Percentiles rank a stretch among this genome's conserved stretches.
These are phyloP conservation scores for Trissonchulus latispiculum DNA, from an alignment of 2,888 invertebrate genomes.

Conservation along the genomic window DNA sequence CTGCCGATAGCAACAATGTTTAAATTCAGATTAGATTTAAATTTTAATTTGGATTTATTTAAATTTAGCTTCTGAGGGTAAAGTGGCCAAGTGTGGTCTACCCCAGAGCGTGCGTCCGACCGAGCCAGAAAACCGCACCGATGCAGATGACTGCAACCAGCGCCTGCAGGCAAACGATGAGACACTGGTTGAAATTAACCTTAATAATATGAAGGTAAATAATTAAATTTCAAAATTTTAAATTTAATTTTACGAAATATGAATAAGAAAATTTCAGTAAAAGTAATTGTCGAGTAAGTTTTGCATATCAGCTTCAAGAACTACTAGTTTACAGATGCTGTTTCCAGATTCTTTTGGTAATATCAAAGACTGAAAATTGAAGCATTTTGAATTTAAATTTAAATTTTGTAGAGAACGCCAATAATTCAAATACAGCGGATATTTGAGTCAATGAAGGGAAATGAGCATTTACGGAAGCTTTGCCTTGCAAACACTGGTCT, in stretches of 20 bases:
- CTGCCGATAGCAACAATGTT: background rate
- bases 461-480: slow-evolving; percentile 80
- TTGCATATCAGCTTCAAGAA: too few species aligned
- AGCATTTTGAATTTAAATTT: too few species aligned
- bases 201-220: slow-evolving; percentile 99
- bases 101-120: slow-evolving; percentile 39
- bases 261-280: too few species aligned
- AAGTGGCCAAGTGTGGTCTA: slow-evolving; percentile 35
- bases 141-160: slow-evolving; percentile 79
- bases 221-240: too few species aligned
- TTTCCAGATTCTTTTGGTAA: too few species aligned
- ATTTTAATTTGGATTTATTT: slow-evolving; percentile 1
- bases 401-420: slow-evolving; percentile 37
- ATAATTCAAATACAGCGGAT: slow-evolving; percentile 59
- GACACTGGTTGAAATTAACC: slow-evolving; percentile 79
- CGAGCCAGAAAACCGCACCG: slow-evolving; percentile 92
- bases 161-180: slow-evolving; percentile 70
- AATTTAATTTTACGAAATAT: too few species aligned
- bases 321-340: too few species aligned
- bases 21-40: background rate
- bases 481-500: slow-evolving; percentile 87
- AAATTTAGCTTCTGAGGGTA: background rate
- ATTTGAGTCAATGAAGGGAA: slow-evolving; percentile 73
- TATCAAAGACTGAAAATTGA: too few species aligned
- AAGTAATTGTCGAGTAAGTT: too few species aligned